These are phyloP conservation scores for Engystomops pustulosus DNA, from an alignment of 2,113 vertebrate genomes.

Conservation along the genomic window DNA sequence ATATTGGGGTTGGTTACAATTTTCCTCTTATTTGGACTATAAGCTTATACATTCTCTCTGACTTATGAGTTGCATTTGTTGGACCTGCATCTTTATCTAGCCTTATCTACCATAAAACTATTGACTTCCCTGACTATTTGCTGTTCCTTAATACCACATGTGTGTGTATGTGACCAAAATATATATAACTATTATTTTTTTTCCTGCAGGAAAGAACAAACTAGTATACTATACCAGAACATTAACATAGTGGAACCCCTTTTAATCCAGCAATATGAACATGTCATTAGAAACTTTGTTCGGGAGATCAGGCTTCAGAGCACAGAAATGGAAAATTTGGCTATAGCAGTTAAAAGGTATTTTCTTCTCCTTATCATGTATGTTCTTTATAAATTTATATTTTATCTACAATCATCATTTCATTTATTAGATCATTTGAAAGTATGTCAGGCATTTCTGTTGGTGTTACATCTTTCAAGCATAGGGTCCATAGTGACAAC, in stretches of 20 bases:
- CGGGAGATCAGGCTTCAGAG: constrained; percentile 91
- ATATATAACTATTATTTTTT: background rate
- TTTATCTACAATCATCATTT: too few species aligned
- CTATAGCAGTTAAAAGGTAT: constrained; percentile 91
- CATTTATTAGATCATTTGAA: too few species aligned
- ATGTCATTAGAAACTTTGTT: constrained; percentile 87
- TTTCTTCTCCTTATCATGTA: constrained; percentile 3
- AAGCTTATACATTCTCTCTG: too few species aligned
- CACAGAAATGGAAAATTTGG: constrained; percentile 92
- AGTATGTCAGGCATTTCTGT: too few species aligned
- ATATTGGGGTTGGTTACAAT: too few species aligned
- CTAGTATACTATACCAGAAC: constrained; percentile 88
- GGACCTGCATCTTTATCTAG: too few species aligned
- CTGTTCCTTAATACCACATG: background rate
- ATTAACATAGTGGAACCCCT: constrained; percentile 89
- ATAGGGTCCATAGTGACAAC: too few species aligned
- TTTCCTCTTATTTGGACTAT: too few species aligned
- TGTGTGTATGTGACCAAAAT: background rate
- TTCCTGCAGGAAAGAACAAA: constrained; percentile 82
- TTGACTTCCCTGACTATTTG: too few species aligned
- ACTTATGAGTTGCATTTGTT: too few species aligned
- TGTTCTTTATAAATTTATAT: background rate
- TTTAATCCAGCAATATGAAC: constrained; percentile 87
- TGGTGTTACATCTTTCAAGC: too few species aligned
- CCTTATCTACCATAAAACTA: too few species aligned